Base-by-base conservation (phyloP, 2,113 vertebrate species). In the Physeter macrocephalus region DNA sequence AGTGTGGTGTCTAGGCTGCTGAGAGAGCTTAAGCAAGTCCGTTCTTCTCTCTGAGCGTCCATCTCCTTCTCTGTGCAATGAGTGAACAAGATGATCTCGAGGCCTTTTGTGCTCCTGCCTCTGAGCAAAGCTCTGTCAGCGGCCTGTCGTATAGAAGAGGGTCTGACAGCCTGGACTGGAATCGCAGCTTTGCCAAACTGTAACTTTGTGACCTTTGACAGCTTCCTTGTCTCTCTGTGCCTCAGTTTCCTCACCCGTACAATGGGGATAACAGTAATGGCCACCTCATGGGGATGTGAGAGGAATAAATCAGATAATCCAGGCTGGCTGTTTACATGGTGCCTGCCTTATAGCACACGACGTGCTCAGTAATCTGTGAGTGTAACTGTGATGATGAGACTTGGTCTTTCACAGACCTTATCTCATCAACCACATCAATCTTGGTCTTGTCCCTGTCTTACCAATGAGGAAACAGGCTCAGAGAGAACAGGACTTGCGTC, bases 101-200 rank as follows among this genome's bases (percentile, higher is more conserved):
- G 75, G 29, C 5, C 5, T 61, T 36, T 23, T 61, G 52, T 5
- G 5, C 9, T 52, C 49, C 29, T 27, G 1, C 18, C 27, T 20
- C 39, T 1, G 0, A 15, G 39, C 21, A 6, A 10, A 36, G 66
- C 57, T 21, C 34, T 14, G 4, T 11, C n/a, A 12, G 21, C 27
- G 23, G 34, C 10, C 13, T 8, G 0, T n/a, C 11, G 7, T 5
- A 7, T 2, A 27, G 29, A 49, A 90, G 29, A 29, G 29, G 6
- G 6, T 17, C 61, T 13, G 12, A 43, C 8, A 1, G 20, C 49
- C 61, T 1, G 25, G 13, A 5, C 15, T 46, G 46, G 81, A 71
- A 31, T 57, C 31, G 43, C 31, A 49, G 43, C 75, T 49, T 69
- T 27, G 46, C 54, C 69, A 17, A 23, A 59, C 15, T 12, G 46